Conservation (phyloP, 1,140 invertebrate genomes). For the honey bee (Apis mellifera) region DNA sequence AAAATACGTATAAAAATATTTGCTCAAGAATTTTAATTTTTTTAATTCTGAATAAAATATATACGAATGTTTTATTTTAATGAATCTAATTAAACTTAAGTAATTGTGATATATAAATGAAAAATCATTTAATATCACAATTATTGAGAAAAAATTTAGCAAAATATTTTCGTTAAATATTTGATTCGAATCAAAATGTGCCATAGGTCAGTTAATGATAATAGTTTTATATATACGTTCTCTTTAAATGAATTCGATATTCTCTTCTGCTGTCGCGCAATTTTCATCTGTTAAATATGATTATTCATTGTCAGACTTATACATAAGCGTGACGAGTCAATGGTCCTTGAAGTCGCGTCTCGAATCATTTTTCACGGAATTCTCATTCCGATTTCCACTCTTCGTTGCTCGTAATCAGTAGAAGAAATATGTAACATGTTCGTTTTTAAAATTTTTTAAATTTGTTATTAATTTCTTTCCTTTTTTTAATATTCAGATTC, state of each 20-base stretch:
- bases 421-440: background rate
- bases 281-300: slow-evolving; percentile 1
- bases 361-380: slow-evolving; percentile 10
- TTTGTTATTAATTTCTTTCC: background rate
- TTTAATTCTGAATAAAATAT: too few species aligned
- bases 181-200: background rate
- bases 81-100: too few species aligned
- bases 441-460: background rate
- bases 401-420: background rate
- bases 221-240: background rate
- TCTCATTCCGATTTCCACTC: background rate
- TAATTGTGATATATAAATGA: background rate
- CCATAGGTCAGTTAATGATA: background rate
- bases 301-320: slow-evolving; percentile 32
- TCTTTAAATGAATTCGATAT: slow-evolving; percentile 26
- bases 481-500: background rate
- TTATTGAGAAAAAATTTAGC: background rate
- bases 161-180: slow-evolving; percentile 22
- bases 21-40: background rate
- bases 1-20: slow-evolving; percentile 5
- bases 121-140: background rate
- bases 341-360: background rate
- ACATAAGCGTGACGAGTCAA: slow-evolving; percentile 12
- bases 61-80: too few species aligned
- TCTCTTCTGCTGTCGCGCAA: background rate